Percentiles rank a stretch among this genome's conserved stretches.
phyloP scores from a whole-genome alignment of 1,140 invertebrate species.

The Glossosoma conforme region DNA sequence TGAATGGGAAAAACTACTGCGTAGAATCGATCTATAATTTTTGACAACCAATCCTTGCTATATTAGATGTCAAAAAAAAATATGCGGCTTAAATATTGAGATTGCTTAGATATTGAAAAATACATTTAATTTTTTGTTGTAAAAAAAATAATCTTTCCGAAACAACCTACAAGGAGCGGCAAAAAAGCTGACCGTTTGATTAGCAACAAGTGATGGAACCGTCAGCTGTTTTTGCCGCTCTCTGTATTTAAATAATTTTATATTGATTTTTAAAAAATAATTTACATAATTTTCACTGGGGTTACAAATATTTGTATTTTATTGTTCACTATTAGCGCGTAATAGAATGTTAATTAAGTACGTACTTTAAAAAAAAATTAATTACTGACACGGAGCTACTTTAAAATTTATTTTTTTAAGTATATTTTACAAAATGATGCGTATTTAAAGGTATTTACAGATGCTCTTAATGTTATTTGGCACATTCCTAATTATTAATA shows the following conservation, averaged over 20 bases:
- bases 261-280: slow-evolving; percentile 3
- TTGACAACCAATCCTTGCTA: no score
- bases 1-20: no score
- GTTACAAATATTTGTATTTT: no score
- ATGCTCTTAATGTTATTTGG: slow-evolving; percentile 30
- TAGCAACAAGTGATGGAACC: no score
- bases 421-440: slow-evolving; percentile 17
- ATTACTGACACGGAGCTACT: slow-evolving; percentile 11
- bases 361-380: slow-evolving; percentile 3
- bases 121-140: neutral
- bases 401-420: slow-evolving; percentile 16
- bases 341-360: no score
- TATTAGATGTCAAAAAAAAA: no score
- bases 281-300: slow-evolving; percentile 9
- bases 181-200: no score
- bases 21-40: no score
- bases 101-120: neutral
- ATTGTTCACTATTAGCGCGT: no score
- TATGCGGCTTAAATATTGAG: neutral
- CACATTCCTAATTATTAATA: slow-evolving; percentile 26
- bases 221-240: no score
- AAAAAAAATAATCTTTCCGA: neutral
- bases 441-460: slow-evolving; percentile 16
- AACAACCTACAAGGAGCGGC: neutral
- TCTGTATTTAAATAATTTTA: slow-evolving; percentile 1